Base-by-base conservation (phyloP, 1,140 invertebrate species). In the Platyscapa corneri region DNA sequence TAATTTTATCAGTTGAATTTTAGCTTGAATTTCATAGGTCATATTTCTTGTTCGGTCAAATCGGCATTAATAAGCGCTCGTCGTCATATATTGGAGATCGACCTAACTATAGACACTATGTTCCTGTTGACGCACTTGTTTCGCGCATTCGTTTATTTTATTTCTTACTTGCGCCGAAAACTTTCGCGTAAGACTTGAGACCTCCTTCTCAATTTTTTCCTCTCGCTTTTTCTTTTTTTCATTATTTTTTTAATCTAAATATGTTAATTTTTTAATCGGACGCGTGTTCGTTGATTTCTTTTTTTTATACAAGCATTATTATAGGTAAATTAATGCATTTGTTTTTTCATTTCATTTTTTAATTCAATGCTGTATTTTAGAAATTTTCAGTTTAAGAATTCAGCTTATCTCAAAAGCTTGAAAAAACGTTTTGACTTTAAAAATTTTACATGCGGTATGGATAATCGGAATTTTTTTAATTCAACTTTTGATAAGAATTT, bases 1-100 rank as follows among this genome's bases (percentile, higher is more conserved):
- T n/a, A n/a, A n/a, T n/a, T 72, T 72, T 39, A 34, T 72, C 67
- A 72, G 34, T 72, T 5, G 37, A 72, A 34, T 72, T 72, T 39
- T 12, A 72, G 39, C 67, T 37, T 39, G 23, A 72, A 0, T 72
- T 72, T 72, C n/a, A 10, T 27, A 72, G 34, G 34, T 34, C 67
- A 42, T 39, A 10, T 74, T 42, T 74, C 20, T 20, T n/a, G 0
- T 74, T 39, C 39, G 42, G 37, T 10, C 42, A 23, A 42, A 74
- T 74, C 12, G 23, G 23, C 23, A n/a, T 5, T 74, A 74, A 3
- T 74, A 42, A 74, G 23, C 27, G 7, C 37, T 74, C 37, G 27
- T 74, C 37, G 27, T 74, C 70, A 42, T 42, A 6, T 39, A 74
- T 42, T 39, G 8, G 34, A 74, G 5, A 42, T 42, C 20, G 1